These are phyloP conservation scores for Oryzias javanicus DNA, from an alignment of 2,113 vertebrate genomes.

Conservation along the genomic window DNA sequence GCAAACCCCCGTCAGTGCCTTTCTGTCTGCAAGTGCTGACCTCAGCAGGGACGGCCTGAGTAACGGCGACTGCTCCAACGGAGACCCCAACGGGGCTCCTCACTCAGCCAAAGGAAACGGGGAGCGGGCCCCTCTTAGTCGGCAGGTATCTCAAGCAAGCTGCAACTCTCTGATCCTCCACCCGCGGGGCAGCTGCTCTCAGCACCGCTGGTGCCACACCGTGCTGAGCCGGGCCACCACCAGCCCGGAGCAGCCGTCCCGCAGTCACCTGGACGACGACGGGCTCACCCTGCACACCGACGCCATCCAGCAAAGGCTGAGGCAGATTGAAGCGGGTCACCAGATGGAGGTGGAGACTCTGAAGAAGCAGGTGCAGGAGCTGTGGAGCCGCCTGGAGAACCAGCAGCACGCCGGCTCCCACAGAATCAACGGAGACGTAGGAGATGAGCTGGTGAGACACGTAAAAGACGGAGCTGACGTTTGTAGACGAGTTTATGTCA, in stretches of 20 bases:
- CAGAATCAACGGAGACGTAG: slow-evolving; percentile 87
- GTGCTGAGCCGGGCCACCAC: slow-evolving; percentile 64
- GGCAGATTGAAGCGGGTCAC: slow-evolving; percentile 93
- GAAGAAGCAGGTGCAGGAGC: slow-evolving; percentile 95
- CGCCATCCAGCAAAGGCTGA: slow-evolving; percentile 89
- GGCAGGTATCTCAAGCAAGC: slow-evolving; percentile 83
- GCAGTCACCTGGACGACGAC: slow-evolving; percentile 91
- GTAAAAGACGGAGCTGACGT: not conserved
- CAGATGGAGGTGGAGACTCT: slow-evolving; percentile 94
- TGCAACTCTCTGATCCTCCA: slow-evolving; percentile 81
- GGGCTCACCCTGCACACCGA: slow-evolving; percentile 91
- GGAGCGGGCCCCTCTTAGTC: slow-evolving; percentile 82
- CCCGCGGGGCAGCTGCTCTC: slow-evolving; percentile 73
- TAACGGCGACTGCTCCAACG: slow-evolving; percentile 77
- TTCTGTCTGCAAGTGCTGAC: slow-evolving; percentile 75
- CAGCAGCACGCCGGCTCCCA: slow-evolving; percentile 82
- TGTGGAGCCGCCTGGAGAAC: slow-evolving; percentile 91
- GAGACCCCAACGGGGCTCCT: slow-evolving; percentile 53
- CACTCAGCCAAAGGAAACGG: slow-evolving; percentile 72
- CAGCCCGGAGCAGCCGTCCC: slow-evolving; percentile 86
- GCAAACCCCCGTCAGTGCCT: slow-evolving; percentile 84
- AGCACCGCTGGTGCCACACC: slow-evolving; percentile 81
- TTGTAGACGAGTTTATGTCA: too few relatives aligned
- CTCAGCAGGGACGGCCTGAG: slow-evolving; percentile 78
- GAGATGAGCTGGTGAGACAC: slow-evolving; percentile 89